Evolutionary conservation across 1,140 invertebrate genomes (phyloP).

Genomic region (Pogonognathellus flavescens): DNA sequence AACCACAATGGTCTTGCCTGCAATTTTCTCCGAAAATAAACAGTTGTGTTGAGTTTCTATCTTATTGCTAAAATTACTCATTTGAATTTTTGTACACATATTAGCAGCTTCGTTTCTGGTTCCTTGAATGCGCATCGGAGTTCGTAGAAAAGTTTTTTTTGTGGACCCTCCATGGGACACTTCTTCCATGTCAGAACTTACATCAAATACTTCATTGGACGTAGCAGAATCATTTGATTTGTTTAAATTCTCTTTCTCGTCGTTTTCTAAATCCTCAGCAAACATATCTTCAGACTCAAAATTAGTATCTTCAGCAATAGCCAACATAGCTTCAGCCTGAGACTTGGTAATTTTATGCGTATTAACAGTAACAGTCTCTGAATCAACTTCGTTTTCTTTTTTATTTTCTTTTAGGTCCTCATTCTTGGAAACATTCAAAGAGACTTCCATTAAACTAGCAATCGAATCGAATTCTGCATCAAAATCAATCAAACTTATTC

Average conservation of each 20-base stretch:
- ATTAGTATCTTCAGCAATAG: slow-evolving; percentile 49
- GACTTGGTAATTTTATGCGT: slow-evolving; percentile 3
- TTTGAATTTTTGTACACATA: not conserved
- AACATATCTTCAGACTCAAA: slow-evolving; percentile 58
- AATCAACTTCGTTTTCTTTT: not conserved
- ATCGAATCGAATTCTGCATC: slow-evolving; percentile 27
- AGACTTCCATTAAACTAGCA: slow-evolving; percentile 53
- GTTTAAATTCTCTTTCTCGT: not conserved
- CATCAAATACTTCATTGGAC: slow-evolving; percentile 49
- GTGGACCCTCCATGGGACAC: not conserved
- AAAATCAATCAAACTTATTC: not conserved
- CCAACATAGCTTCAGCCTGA: slow-evolving; percentile 27
- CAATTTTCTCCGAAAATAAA: slow-evolving; percentile 8
- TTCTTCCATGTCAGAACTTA: slow-evolving; percentile 45
- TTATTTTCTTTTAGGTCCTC: not conserved
- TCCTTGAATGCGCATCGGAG: not conserved
- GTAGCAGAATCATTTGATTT: not conserved
- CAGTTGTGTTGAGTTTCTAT: not conserved
- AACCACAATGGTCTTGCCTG: slow-evolving; percentile 44
- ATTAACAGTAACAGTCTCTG: not conserved
- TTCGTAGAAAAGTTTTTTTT: not conserved
- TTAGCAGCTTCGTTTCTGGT: not conserved
- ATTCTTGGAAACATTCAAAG: slow-evolving; percentile 4
- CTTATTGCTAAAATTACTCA: not conserved
- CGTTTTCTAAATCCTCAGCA: slow-evolving; percentile 22